Evolutionary conservation across 1,140 invertebrate genomes (phyloP), one percentile per base, ranked within the genome.

Genomic region (Cyclargus thomasi): DNA sequence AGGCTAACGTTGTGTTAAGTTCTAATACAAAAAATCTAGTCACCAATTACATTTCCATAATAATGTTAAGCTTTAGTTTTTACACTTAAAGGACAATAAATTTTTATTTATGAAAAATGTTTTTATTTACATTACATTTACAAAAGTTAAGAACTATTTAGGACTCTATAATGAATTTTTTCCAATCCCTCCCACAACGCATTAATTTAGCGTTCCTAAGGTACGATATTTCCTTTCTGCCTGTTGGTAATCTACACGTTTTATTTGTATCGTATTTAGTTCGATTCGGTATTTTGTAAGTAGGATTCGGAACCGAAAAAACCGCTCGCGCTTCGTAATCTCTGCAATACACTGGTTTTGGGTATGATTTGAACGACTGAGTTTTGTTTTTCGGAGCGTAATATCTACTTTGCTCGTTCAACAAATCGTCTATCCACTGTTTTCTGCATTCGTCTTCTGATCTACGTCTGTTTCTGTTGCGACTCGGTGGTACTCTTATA

Each of bases 401-500:
- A 11, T 20, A 20, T 59, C 39, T 47, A 11, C 39, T 47, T 59
- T 70, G 68, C 22, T 74, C 69, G 16, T 81, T 69, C 63, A 80
- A 82, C 68, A 77, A 65, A 10, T 74, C 73, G 63, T 86, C 83
- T 59, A 81, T 78, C 80, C 83, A 86, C 14, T 79, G 73, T 17
- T 83, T 67, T 63, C 81, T 74, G 63, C 83, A 81, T 63, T 88
- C 85, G 68, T 86, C 84, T 66, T 88, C 81, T 75, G 53, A 82
- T 77, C 53, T 82, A 82, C 0, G 82, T 62, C 57, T 70, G 20
- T 59, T 68, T 8, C 39, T 72, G 35, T 64, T 53, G 47, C 17
- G 59, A 29, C 23, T 21, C 18, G 66, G 53, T 64, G 55, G 8
- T 63, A 16, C 36, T 18, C 22, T 57, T 14, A 66, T 23, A 16